A percentile compares a stretch with the other conserved stretches of the same genome.
phyloP scores from a whole-genome alignment of 1,140 invertebrate genomes.

The Cydia pomonella region DNA sequence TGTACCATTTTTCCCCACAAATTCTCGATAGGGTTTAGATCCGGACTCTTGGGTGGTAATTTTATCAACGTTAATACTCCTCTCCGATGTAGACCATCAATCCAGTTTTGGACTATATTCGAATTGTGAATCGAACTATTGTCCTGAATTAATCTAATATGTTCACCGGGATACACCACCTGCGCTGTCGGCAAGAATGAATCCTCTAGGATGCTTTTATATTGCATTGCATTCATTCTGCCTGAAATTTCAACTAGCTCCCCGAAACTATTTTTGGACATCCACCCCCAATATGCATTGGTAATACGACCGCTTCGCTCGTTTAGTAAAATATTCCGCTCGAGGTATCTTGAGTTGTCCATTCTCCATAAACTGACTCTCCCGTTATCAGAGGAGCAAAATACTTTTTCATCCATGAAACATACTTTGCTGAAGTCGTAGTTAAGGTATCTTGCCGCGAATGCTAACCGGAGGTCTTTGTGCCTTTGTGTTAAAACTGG shows the following conservation, averaged over 20 bases:
- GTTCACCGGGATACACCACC: neutral
- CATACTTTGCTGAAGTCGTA: neutral
- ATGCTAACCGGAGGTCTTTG: neutral
- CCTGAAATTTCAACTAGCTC: neutral
- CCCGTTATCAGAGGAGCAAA: neutral
- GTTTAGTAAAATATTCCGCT: neutral
- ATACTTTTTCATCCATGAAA: neutral
- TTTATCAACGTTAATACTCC: conserved; percentile 4
- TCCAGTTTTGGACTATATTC: neutral
- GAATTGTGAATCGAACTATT: conserved; percentile 1
- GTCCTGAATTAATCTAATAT: neutral
- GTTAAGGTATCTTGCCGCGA: conserved; percentile 2
- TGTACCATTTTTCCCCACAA: neutral
- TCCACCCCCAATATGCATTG: neutral
- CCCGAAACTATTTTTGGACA: neutral
- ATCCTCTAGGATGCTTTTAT: neutral
- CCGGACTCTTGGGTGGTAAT: neutral
- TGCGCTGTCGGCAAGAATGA: neutral
- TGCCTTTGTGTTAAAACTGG: neutral
- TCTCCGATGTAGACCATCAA: neutral
- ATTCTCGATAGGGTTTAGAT: neutral
- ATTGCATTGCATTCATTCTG: neutral
- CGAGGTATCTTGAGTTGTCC: neutral
- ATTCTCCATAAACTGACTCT: neutral
- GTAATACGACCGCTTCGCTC: neutral